A percentile compares a stretch with the other conserved stretches of the same genome.
phyloP scores from a whole-genome alignment of 2,888 invertebrate genomes.

The Acronicta alni region DNA sequence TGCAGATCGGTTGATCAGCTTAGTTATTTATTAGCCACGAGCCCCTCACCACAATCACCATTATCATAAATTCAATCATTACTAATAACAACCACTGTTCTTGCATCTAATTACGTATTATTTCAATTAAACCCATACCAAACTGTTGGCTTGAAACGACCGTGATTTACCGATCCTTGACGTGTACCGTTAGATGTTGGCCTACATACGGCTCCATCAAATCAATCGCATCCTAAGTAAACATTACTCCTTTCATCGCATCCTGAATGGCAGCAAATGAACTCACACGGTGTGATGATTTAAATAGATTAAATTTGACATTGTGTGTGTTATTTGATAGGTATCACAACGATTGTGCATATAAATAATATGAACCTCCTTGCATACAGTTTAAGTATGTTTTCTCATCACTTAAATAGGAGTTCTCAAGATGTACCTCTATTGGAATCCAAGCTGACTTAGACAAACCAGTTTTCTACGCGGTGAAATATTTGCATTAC shows the following conservation, averaged over 20 bases:
- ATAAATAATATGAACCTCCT: too few relatives aligned
- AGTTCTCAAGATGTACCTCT: too few relatives aligned
- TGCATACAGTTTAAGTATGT: too few relatives aligned
- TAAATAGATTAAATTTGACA: conserved; percentile 35
- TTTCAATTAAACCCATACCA: conserved; percentile 33
- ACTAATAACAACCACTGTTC: not conserved
- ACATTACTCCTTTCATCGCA: conserved; percentile 38
- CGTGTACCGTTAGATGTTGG: conserved; percentile 46
- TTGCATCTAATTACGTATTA: conserved; percentile 25
- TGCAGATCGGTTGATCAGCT: too few relatives aligned
- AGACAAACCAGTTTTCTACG: too few relatives aligned
- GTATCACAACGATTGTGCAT: too few relatives aligned
- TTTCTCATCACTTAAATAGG: not conserved
- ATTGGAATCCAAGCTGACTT: too few relatives aligned
- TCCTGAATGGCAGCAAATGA: conserved; percentile 57
- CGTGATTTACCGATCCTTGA: conserved; percentile 45
- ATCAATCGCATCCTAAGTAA: conserved; percentile 54
- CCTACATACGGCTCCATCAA: conserved; percentile 35
- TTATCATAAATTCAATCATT: not conserved
- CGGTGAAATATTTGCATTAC: too few relatives aligned
- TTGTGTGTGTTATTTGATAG: conserved; percentile 4
- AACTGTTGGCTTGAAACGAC: conserved; percentile 27
- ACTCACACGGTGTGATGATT: conserved; percentile 39
- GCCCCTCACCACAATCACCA: too few relatives aligned
- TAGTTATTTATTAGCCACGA: too few relatives aligned